These are phyloP conservation scores for Galeruca laticollis DNA, from an alignment of 2,888 invertebrate genomes.

Conservation along the genomic window DNA sequence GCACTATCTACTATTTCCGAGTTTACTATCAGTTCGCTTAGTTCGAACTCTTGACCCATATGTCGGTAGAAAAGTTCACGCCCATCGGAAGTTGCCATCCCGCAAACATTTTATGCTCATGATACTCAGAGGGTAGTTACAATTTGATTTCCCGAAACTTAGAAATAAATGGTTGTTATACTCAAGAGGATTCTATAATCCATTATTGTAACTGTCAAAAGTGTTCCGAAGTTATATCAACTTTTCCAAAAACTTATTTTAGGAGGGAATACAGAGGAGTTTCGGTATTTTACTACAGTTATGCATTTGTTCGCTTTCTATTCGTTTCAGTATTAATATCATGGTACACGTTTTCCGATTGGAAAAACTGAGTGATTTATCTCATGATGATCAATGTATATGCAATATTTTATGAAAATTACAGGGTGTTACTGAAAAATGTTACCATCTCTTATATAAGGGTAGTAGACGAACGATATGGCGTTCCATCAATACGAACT, in stretches of 20 bases:
- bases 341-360: neutral
- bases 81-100: constrained; percentile 1
- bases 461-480: too few species aligned
- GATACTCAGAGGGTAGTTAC: constrained; percentile 16
- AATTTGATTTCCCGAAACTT: constrained; percentile 18
- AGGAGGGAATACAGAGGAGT: constrained; percentile 7
- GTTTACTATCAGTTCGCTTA: neutral
- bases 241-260: constrained; percentile 20
- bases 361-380: too few species aligned
- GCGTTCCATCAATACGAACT: too few species aligned
- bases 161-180: constrained; percentile 23
- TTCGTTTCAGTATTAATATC: too few species aligned
- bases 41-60: constrained; percentile 7
- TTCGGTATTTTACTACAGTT: neutral
- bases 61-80: neutral
- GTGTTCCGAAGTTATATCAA: constrained; percentile 11
- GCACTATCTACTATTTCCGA: neutral
- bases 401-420: too few species aligned
- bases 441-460: too few species aligned
- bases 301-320: neutral
- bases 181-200: constrained; percentile 19
- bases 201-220: constrained; percentile 29
- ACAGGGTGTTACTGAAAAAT: too few species aligned
- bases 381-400: too few species aligned
- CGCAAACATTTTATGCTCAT: constrained; percentile 8